Evolutionary conservation across 1,140 invertebrate genomes (phyloP).

Genomic region (Tetragonula clypearis): DNA sequence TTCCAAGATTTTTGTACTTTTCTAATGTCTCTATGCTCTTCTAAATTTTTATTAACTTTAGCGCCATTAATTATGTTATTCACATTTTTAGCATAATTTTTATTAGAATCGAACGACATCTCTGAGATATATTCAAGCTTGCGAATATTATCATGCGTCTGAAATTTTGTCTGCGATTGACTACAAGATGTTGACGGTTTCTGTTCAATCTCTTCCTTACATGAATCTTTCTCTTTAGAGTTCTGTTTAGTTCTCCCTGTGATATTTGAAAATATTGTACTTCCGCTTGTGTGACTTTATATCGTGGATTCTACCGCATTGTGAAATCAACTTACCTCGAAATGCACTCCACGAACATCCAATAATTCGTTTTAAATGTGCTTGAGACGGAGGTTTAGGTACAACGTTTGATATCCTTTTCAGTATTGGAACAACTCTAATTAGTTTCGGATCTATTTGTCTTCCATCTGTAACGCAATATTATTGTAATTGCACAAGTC

Average conservation of each 20-base stretch:
- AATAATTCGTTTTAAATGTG: conserved; percentile 72
- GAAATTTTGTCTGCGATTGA: conserved; percentile 50
- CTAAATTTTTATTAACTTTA: conserved; percentile 69
- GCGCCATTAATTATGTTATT: conserved; percentile 73
- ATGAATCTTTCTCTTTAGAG: conserved; percentile 51
- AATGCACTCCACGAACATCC: conserved; percentile 80
- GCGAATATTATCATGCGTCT: conserved; percentile 51
- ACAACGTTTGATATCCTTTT: conserved; percentile 70
- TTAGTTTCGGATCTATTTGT: conserved; percentile 78
- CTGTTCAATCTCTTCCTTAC: conserved; percentile 36
- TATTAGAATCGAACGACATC: conserved; percentile 74
- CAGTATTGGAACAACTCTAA: conserved; percentile 75
- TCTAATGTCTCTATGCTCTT: conserved; percentile 52
- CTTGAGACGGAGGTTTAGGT: conserved; percentile 74
- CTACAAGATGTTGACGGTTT: conserved; percentile 62
- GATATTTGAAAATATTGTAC: conserved; percentile 16
- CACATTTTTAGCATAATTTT: conserved; percentile 75
- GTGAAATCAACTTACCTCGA: conserved; percentile 68
- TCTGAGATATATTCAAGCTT: conserved; percentile 64
- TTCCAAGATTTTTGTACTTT: conserved; percentile 59
- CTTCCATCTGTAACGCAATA: conserved; percentile 73
- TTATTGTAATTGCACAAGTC: background rate
- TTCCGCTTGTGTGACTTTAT: background rate
- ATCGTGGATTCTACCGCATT: background rate
- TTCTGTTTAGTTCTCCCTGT: conserved; percentile 69